A percentile compares a stretch with the other conserved stretches of the same genome.
phyloP scores from a whole-genome alignment of 1,140 invertebrate genomes.

The Pygmarrhopalites habei region DNA sequence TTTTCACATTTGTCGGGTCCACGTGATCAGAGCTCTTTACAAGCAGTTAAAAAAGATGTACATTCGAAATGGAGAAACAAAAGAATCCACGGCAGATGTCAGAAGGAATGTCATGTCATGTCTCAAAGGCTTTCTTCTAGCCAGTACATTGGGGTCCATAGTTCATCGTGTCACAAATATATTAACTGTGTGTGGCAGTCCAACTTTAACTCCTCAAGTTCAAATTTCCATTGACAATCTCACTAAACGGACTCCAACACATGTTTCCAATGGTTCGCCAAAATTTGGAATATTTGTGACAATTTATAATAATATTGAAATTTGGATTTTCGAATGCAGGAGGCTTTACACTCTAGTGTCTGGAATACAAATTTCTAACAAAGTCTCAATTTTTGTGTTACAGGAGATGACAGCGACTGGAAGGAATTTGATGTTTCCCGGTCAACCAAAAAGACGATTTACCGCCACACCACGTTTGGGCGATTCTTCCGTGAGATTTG shows the following conservation, averaged over 20 bases:
- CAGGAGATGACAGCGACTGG: neutral
- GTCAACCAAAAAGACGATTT: neutral
- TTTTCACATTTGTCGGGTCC: neutral
- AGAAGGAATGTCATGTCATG: neutral
- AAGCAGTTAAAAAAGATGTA: neutral
- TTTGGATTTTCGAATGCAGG: too few relatives aligned
- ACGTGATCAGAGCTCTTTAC: neutral
- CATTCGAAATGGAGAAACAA: neutral
- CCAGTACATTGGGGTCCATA: neutral
- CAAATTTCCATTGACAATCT: too few relatives aligned
- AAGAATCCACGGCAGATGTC: too few relatives aligned
- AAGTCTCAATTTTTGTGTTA: too few relatives aligned
- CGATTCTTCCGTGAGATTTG: neutral
- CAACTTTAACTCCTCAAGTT: neutral
- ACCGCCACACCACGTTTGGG: neutral
- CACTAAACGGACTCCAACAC: too few relatives aligned
- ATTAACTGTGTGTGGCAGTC: neutral
- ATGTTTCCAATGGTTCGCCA: too few relatives aligned
- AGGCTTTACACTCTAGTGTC: too few relatives aligned
- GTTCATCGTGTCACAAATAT: neutral
- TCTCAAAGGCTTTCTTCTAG: neutral
- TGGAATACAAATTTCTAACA: too few relatives aligned
- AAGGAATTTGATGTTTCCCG: neutral
- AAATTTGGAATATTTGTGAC: too few relatives aligned
- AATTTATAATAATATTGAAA: too few relatives aligned